Base-by-base conservation (phyloP, 1,140 invertebrate genomes). In the Maniola jurtina region DNA sequence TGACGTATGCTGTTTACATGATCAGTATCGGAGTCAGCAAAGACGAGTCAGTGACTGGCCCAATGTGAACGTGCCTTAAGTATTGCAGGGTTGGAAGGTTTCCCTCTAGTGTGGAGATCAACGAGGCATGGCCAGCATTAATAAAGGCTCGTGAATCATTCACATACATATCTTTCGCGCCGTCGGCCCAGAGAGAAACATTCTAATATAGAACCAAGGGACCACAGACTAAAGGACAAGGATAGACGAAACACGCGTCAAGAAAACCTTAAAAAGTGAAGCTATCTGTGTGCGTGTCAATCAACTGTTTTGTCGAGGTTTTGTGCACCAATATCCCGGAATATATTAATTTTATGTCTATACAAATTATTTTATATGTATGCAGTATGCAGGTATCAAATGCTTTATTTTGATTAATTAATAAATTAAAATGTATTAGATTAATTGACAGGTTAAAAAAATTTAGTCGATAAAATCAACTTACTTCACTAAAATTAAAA, bases 61-160 rank as follows among this genome's bases (percentile, higher is more conserved):
- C 42, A 45, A 54, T 54, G 52, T 54, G 10, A 33, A 7, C 16
- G 6, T 10, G 15, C 52, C 15, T 54, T 54, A 54, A 35, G 25
- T 35, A 14, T 9, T 54, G 42, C 42, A 45, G 11, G 42, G 6
- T 45, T 45, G 13, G 13, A 13, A 45, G 5, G 13, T 9, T 11
- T 45, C 42, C 42, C 42, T 45, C 42, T 45, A 45, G 15, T 52
- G 48, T 52, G 48, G 48, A 52, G 35, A 36, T 38, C 55, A 57
- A 57, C 55, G 66, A 7, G 14, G 48, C 48, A 73, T 72, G 73
- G 72, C 70, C 77, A 77, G 71, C 71, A 75, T 76, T 45, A 59
- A 61, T 70, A 57, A 35, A 57, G 55, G 34, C 55, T 57, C 55
- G 35, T 36, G 55, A 57, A 33, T 57, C 57, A 66, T 60, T 52